Evolutionary conservation across 2,113 vertebrate genomes (phyloP), one percentile per base, ranked within the genome.

Genomic region (Tenrec ecaudatus): DNA sequence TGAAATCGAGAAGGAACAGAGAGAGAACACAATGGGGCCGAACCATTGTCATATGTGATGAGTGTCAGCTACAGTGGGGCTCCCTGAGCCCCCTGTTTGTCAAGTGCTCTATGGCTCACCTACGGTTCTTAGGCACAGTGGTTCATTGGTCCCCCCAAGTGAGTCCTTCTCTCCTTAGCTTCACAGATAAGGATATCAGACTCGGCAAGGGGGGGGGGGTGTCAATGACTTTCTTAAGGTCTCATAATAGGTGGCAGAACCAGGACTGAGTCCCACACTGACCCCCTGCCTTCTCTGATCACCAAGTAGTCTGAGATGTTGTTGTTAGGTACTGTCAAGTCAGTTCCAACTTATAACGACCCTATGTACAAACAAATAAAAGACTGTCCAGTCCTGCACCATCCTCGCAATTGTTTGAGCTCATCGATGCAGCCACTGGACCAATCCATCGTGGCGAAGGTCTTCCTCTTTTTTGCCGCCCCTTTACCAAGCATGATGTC

Each of bases 1-100:
- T 17, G 0, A 17, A 3, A 38, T 43, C 33, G 31, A 36, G n/a
- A 58, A 2, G 12, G 62, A 57, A 47, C 1, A 0, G 7, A 73
- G 53, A 58, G 3, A 36, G 40, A 43, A 47, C 23, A 16, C 40
- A 0, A 60, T 4, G 29, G 64, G 57, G 33, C 27, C 6, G 47
- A 11, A 68, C 79, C 73, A 60, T 31, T 60, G 36, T 68, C 64
- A 23, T n/a, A 43, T 14, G 75, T 60, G n/a, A 43, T 76, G 20
- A 93, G 75, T 15, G 40, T 29, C 88, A 36, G 53, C 62, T 25
- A n/a, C n/a, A n/a, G 25, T 4, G 19, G 2, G 62, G 40, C 43
- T 6, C 14, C 23, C 2, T 4, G 16, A 69, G 66, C n/a, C 22
- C 60, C 1, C 90, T 69, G 27, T 17, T 15, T 31, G 5, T 14